A percentile compares a stretch with the other conserved stretches of the same genome.
Conservation (phyloP, 2,888 invertebrate species). For the Drosophila diplacantha region DNA sequence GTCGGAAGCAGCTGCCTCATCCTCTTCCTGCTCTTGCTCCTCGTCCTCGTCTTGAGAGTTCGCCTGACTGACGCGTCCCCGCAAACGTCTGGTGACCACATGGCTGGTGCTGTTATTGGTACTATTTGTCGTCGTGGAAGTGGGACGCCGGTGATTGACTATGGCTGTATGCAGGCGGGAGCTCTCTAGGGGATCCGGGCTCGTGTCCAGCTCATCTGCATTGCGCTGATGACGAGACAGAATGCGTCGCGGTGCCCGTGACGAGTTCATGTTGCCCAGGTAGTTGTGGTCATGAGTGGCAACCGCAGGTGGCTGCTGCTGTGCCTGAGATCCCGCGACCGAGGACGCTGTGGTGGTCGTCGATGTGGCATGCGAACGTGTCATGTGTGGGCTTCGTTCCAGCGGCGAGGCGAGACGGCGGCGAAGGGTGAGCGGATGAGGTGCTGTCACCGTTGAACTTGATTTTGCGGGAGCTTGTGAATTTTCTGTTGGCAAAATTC, state of each 20-base stretch:
- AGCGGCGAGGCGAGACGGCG: slow-evolving; percentile 54
- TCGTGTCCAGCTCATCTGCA: slow-evolving; percentile 75
- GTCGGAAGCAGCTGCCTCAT: slow-evolving; percentile 71
- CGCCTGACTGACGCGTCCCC: slow-evolving; percentile 72
- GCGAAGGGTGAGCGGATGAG: slow-evolving; percentile 61
- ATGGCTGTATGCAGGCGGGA: slow-evolving; percentile 53
- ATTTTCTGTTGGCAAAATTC: slow-evolving; percentile 43
- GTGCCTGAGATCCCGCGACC: slow-evolving; percentile 48
- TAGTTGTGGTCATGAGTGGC: slow-evolving; percentile 77
- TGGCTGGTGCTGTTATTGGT: slow-evolving; percentile 27
- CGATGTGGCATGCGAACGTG: slow-evolving; percentile 75
- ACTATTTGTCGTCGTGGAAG: slow-evolving; percentile 65
- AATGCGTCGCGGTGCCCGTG: slow-evolving; percentile 71
- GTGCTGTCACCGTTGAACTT: slow-evolving; percentile 51
- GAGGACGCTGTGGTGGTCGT: slow-evolving; percentile 51
- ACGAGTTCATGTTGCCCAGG: slow-evolving; percentile 67
- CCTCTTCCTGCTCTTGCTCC: slow-evolving; percentile 50
- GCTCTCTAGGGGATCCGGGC: slow-evolving; percentile 67
- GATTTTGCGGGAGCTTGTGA: slow-evolving; percentile 39
- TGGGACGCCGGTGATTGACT: slow-evolving; percentile 68
- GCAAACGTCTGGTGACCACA: slow-evolving; percentile 58
- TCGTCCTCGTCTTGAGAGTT: slow-evolving; percentile 61
- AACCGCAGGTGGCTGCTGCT: slow-evolving; percentile 41
- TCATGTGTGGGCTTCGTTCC: slow-evolving; percentile 66
- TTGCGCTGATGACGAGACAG: slow-evolving; percentile 77